Evolutionary conservation across 2,113 vertebrate genomes (phyloP).

Genomic region (Rhinichthys klamathensis): DNA sequence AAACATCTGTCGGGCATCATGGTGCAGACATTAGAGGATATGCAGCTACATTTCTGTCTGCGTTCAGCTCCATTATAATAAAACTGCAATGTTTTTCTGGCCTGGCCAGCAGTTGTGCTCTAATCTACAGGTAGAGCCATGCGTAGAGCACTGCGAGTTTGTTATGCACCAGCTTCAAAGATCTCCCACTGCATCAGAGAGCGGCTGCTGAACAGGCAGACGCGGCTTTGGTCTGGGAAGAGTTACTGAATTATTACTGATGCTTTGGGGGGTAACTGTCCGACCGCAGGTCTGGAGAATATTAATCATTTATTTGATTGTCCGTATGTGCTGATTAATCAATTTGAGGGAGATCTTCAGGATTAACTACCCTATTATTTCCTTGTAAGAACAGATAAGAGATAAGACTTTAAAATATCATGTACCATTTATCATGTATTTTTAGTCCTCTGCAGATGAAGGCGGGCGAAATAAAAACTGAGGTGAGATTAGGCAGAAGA

Average conservation of each 20-base stretch:
- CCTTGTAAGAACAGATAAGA: slow-evolving; percentile 80
- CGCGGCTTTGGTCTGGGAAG: slow-evolving; percentile 74
- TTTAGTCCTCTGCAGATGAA: slow-evolving; percentile 82
- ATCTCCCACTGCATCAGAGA: slow-evolving; percentile 63
- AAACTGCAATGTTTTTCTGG: slow-evolving; percentile 31
- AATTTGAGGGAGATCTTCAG: slow-evolving; percentile 81
- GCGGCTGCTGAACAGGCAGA: slow-evolving; percentile 72
- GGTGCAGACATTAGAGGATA: background rate
- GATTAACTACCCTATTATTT: slow-evolving; percentile 85
- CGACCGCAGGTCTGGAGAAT: slow-evolving; percentile 74
- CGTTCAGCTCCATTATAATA: background rate
- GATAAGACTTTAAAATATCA: slow-evolving; percentile 85
- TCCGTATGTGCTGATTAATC: slow-evolving; percentile 85
- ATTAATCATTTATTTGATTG: slow-evolving; percentile 88
- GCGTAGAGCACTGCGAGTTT: slow-evolving; percentile 55
- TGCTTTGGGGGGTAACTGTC: slow-evolving; percentile 79
- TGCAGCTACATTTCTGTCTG: background rate
- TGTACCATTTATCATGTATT: slow-evolving; percentile 86
- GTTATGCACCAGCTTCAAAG: slow-evolving; percentile 55
- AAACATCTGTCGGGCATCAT: background rate
- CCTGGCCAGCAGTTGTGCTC: slow-evolving; percentile 50
- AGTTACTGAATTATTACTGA: slow-evolving; percentile 83
- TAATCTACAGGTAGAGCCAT: slow-evolving; percentile 36
- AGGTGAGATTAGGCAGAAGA: slow-evolving; percentile 75
- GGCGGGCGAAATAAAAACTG: slow-evolving; percentile 81